Base-by-base conservation (phyloP, 2,113 vertebrate species). In the Psilopsiagon aurifrons region DNA sequence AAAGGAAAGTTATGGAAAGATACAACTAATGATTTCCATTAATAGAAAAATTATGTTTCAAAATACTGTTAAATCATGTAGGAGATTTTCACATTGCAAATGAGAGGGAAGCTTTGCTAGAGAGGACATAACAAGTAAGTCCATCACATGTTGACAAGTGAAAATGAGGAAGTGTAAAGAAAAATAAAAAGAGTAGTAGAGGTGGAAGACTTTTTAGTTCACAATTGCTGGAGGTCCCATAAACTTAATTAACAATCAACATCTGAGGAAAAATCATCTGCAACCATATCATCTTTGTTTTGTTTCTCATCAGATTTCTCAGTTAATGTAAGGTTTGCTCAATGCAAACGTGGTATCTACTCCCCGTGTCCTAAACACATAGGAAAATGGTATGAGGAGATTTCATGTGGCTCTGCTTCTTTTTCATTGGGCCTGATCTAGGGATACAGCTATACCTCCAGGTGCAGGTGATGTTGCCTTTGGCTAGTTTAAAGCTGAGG, bases 101-200 rank as follows among this genome's bases (percentile, higher is more conserved):
- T 95, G 92, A 97, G 91, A 95, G 51, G 75, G 59, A 91, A 82
- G 81, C 88, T 89, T 93, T 84, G 41, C 78, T 92, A 24, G 46
- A 89, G 54, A 90, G 83, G 66, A 85, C 91, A 68, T 94, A 97
- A 94, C 95, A 86, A 96, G 57, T 90, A 95, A 96, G 94, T 95
- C 96, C 92, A 95, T 97, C 94, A 94, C 54, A 74, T 27, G 57
- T n/a, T 97, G 97, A 97, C 94, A 97, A 94, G 96, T 97, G 96
- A 97, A 97, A 97, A 97, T 97, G 96, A 97, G 89, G 95, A 96
- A 96, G 28, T 49, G 46, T 95, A 94, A 87, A 92, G 91, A 88
- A 94, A 95, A 96, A 92, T 64, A 94, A 95, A 94, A 83, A 79
- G 79, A 95, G 64, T 94, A 92, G 90, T 92, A 83, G 85, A 97